Conservation (phyloP, 2,113 vertebrate genomes). For the Penelope pileata region DNA sequence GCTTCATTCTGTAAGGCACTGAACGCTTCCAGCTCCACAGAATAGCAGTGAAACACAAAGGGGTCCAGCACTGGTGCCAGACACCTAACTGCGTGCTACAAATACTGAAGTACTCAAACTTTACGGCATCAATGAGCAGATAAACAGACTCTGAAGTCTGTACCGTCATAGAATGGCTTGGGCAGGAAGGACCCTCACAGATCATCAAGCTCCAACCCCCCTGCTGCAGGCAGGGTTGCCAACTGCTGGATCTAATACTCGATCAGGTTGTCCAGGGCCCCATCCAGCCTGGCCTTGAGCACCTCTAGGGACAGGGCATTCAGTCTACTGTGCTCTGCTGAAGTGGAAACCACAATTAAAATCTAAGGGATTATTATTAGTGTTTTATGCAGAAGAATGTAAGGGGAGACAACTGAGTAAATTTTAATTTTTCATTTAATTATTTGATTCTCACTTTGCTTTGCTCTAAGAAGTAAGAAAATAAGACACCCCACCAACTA, state of each 20-base stretch:
- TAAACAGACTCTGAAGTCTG: neutral
- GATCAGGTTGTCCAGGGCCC: too few species aligned
- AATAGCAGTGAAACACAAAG: neutral
- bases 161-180: too few species aligned
- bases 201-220: too few species aligned
- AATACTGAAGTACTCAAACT: neutral
- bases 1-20: neutral
- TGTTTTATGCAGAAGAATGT: neutral
- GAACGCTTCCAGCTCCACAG: neutral
- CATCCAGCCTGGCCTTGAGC: too few species aligned
- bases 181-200: too few species aligned
- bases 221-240: too few species aligned
- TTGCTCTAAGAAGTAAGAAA: constrained; percentile 66
- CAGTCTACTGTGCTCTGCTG: neutral
- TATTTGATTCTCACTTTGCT: constrained; percentile 69
- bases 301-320: too few species aligned
- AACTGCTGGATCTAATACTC: too few species aligned
- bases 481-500: constrained; percentile 54
- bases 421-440: constrained; percentile 82
- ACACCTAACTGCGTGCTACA: neutral
- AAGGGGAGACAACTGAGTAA: constrained; percentile 53
- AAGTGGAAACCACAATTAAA: neutral
- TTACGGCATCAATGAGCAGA: neutral
- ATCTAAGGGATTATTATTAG: neutral
- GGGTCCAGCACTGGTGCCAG: neutral